These are phyloP conservation scores for Cyanoliseus patagonus DNA, from an alignment of 2,113 vertebrate species.

Conservation along the genomic window DNA sequence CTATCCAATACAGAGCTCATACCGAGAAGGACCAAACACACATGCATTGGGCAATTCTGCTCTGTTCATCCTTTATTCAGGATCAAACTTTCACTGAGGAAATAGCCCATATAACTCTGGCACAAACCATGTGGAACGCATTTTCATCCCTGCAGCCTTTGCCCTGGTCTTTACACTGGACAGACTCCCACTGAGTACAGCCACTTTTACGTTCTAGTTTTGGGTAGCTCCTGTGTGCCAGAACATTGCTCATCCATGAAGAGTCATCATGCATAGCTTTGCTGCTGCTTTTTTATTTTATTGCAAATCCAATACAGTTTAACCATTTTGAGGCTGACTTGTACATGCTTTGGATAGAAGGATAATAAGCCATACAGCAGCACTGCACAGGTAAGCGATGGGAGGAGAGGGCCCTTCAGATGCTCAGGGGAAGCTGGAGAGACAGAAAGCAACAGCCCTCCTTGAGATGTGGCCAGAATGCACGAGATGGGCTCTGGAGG, in stretches of 20 bases:
- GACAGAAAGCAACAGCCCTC: neutral
- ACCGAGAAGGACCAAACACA: neutral
- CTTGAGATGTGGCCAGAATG: neutral
- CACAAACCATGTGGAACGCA: neutral
- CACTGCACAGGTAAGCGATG: rapidly evolving
- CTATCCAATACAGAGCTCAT: neutral
- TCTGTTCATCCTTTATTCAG: neutral
- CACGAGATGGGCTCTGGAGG: neutral
- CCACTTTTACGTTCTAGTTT: neutral
- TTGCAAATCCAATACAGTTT: neutral
- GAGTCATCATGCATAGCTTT: neutral
- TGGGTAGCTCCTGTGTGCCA: neutral
- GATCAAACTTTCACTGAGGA: neutral
- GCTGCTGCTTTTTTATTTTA: neutral
- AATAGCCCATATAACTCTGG: neutral
- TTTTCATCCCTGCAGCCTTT: neutral
- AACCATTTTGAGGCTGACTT: neutral
- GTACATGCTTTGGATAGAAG: neutral
- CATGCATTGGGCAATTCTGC: neutral
- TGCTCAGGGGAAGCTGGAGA: neutral
- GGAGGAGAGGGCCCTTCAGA: neutral
- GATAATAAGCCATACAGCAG: neutral
- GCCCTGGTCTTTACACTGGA: neutral
- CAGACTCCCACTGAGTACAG: neutral
- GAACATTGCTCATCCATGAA: rapidly evolving